Conservation (phyloP, 2,113 vertebrate genomes). For the Nerophis lumbriciformis region DNA sequence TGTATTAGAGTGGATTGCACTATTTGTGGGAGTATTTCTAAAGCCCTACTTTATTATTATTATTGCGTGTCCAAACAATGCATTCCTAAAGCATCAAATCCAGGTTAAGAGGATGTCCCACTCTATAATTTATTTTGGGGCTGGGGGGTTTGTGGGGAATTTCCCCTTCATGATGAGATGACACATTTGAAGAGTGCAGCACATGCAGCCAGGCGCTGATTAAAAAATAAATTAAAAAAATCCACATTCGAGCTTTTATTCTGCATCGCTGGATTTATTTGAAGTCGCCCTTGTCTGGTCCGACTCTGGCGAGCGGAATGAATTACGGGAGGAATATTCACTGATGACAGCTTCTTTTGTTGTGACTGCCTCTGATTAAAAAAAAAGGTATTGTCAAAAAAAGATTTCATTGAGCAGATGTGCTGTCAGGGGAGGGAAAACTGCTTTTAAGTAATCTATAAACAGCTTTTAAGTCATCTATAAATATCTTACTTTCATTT, state of each 20-base stretch:
- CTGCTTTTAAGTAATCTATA: not conserved
- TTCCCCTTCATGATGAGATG: conserved; percentile 52
- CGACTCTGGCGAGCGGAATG: conserved; percentile 41
- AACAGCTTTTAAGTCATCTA: conserved; percentile 58
- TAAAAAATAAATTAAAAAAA: conserved; percentile 43
- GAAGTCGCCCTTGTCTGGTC: conserved; percentile 35
- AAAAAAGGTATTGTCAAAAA: not conserved
- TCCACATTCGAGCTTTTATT: conserved; percentile 63
- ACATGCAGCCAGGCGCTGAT: conserved; percentile 46
- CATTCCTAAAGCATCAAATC: not conserved
- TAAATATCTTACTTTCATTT: conserved; percentile 61
- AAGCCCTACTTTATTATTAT: too few species aligned
- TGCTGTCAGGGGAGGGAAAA: not conserved
- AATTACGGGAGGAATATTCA: conserved; percentile 52
- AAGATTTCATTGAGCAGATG: conserved; percentile 1
- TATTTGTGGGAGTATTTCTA: too few species aligned
- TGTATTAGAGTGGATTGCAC: too few species aligned
- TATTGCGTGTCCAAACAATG: not conserved
- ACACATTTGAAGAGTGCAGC: conserved; percentile 55
- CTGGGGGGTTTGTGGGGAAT: conserved; percentile 49
- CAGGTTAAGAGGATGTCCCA: conserved; percentile 15
- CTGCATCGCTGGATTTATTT: conserved; percentile 62
- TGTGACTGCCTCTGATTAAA: conserved; percentile 11
- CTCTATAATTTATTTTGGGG: conserved; percentile 33
- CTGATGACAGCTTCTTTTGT: conserved; percentile 18